Evolutionary conservation across 2,888 invertebrate species (phyloP).

Genomic region (Drosophila melanosoma): DNA sequence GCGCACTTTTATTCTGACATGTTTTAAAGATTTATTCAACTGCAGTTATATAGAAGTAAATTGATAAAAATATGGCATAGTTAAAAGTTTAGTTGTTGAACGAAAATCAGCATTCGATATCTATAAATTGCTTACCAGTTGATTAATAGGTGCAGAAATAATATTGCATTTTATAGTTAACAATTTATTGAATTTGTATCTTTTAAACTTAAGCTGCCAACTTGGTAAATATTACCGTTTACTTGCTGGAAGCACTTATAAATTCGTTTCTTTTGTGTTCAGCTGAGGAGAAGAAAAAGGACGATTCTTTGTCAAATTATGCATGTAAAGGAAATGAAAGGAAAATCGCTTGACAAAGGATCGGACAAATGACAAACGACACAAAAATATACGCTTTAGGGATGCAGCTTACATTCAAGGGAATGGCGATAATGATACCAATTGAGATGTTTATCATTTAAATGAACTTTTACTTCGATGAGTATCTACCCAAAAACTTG

Average conservation of each 20-base stretch:
- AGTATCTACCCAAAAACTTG: not conserved
- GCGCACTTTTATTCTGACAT: not conserved
- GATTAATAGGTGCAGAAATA: not conserved
- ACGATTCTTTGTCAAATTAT: not conserved
- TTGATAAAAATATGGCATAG: not conserved
- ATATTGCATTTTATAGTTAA: not conserved
- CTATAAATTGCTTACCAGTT: not conserved
- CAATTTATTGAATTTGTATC: not conserved
- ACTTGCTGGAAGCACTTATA: not conserved
- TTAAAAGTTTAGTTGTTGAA: not conserved
- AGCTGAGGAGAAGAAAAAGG: not conserved
- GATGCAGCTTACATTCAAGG: not conserved
- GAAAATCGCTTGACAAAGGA: not conserved
- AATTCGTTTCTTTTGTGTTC: not conserved
- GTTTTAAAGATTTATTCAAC: too few species aligned
- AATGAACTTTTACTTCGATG: not conserved
- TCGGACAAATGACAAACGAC: not conserved
- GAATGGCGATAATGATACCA: not conserved
- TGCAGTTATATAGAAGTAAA: not conserved
- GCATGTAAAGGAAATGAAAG: not conserved
- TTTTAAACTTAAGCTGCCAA: not conserved
- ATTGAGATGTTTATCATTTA: not conserved
- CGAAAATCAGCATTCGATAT: not conserved
- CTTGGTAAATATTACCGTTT: too few species aligned
- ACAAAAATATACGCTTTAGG: too few species aligned